Evolutionary conservation across 2,113 vertebrate genomes (phyloP), one percentile per base, ranked within the genome.

Genomic region (Nestor notabilis): DNA sequence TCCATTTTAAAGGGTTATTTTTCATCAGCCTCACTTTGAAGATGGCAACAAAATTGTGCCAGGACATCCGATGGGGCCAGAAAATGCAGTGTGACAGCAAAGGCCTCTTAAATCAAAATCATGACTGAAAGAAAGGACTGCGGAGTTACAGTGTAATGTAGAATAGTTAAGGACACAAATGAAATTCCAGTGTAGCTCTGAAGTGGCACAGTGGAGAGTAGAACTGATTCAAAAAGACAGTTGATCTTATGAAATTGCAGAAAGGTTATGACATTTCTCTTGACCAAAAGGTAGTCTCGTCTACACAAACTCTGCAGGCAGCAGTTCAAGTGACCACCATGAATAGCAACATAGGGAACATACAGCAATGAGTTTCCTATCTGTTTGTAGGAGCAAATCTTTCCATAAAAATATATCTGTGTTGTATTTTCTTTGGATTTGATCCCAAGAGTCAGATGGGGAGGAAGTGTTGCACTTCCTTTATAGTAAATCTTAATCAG

Each of bases 381-480:
- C 49, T 66, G n/a, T 49, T 68, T 58, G 31, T 41, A 71, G 72
- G 35, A 90, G 10, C 18, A 90, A 64, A 90, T 87, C 4, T 37
- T 83, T 58, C 39, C 70, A 79, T 33, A 70, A 85, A 92, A 91
- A 89, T 35, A 60, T 20, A 56, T 56, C 20, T 8, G 1, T 89
- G 68, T 33, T 79, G 72, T 55, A 43, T 83, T 91, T 94, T 52
- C 68, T 56, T 93, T 89, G 86, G 86, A 94, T 87, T 82, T 63
- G 46, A 84, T 95, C 81, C 89, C 87, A 96, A 80, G 28, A 84
- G 64, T 94, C 89, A 91, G 74, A 89, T 65, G 56, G 61, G 47
- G 65, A 93, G 81, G 77, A 89, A 84, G 35, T 10, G 35, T 47
- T 82, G 50, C 41, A 23, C 43, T 85, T 87, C 37, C 65, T 79